phyloP scores from a whole-genome alignment of 1,140 invertebrate species.

The Leucophenga varia region DNA sequence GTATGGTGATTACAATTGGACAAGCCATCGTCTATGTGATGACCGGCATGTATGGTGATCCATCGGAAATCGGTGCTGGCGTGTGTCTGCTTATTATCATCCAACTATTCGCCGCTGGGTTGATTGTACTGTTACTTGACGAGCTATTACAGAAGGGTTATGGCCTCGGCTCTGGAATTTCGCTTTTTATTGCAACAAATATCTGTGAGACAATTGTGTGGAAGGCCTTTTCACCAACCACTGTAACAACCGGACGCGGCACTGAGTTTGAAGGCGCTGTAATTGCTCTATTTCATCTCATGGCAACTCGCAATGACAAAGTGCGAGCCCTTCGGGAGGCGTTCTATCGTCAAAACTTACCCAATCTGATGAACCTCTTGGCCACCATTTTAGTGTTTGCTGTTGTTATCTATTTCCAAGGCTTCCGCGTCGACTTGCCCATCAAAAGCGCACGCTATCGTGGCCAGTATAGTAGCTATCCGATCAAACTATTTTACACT shows the following conservation, averaged over 20 bases:
- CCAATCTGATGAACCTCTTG: slow-evolving; percentile 96
- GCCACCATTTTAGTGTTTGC: slow-evolving; percentile 97
- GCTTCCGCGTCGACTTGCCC: slow-evolving; percentile 97
- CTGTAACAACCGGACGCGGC: slow-evolving; percentile 91
- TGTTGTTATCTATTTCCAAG: slow-evolving; percentile 99
- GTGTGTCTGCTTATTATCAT: slow-evolving; percentile 98
- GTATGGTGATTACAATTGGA: slow-evolving; percentile 98
- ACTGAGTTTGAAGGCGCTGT: slow-evolving; percentile 98
- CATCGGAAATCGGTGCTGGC: slow-evolving; percentile 95
- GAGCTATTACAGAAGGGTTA: slow-evolving; percentile 96
- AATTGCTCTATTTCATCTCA: slow-evolving; percentile 91
- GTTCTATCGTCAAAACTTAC: slow-evolving; percentile 97
- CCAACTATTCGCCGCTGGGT: slow-evolving; percentile 94
- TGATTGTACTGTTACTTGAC: slow-evolving; percentile 94
- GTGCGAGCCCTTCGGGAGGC: slow-evolving; percentile 94
- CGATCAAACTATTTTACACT: slow-evolving; percentile 99
- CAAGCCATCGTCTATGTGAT: slow-evolving; percentile 99
- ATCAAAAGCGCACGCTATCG: slow-evolving; percentile 97
- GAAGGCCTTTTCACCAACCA: slow-evolving; percentile 98
- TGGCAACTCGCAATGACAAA: slow-evolving; percentile 96
- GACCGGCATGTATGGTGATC: slow-evolving; percentile 99
- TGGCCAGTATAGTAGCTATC: slow-evolving; percentile 97
- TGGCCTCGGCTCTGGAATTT: slow-evolving; percentile 97
- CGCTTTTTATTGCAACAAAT: slow-evolving; percentile 98
- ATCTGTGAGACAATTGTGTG: slow-evolving; percentile 99